Conservation (phyloP, 1,140 invertebrate species). For the Eubasilissa regina region DNA sequence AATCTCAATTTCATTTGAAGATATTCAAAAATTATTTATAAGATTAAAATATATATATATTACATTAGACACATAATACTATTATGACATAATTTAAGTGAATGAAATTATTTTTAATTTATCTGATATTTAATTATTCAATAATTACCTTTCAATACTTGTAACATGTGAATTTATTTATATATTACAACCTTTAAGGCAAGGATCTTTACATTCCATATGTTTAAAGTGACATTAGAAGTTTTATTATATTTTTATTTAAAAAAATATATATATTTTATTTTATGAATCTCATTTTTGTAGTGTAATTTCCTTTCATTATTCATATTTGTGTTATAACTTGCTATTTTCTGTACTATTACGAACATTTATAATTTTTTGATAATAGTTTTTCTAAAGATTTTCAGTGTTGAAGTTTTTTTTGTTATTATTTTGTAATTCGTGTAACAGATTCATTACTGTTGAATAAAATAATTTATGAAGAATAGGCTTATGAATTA, state of each 20-base stretch:
- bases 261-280: not conserved
- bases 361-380: too few species aligned
- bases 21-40: constrained; percentile 28
- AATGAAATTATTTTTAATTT: not conserved
- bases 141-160: constrained; percentile 11
- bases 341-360: too few species aligned
- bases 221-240: constrained; percentile 9
- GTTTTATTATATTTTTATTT: constrained; percentile 13
- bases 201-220: constrained; percentile 35
- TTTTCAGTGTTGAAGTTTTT: too few species aligned
- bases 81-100: not conserved
- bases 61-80: not conserved
- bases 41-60: not conserved
- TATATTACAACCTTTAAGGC: constrained; percentile 29
- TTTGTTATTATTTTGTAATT: too few species aligned
- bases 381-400: too few species aligned
- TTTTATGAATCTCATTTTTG: constrained; percentile 16
- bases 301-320: not conserved
- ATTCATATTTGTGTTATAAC: too few species aligned
- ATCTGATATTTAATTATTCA: constrained; percentile 3
- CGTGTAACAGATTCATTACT: too few species aligned
- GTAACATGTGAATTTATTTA: constrained; percentile 12
- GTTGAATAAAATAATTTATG: too few species aligned
- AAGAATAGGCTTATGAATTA: too few species aligned
- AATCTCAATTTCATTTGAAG: constrained; percentile 47